Evolutionary conservation across 92 coral and sea anemone species (phyloP).

Genomic region (Epizoanthus ramosus): DNA sequence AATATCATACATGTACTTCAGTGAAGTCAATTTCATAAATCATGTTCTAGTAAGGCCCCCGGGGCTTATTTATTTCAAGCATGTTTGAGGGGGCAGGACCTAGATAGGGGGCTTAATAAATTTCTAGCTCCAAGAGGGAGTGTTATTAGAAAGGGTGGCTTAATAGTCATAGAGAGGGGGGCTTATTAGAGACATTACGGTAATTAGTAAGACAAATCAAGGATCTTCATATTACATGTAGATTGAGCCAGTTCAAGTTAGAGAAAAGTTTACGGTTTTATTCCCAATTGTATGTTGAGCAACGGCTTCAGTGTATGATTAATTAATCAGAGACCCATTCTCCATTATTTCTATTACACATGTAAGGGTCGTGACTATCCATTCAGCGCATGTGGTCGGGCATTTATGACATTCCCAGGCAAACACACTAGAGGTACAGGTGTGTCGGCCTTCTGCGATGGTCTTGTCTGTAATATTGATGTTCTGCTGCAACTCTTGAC

Average conservation of each 20-base stretch:
- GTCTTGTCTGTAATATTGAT: conserved; percentile 81
- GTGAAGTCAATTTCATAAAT: too few species aligned
- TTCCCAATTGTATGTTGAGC: not conserved
- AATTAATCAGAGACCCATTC: not conserved
- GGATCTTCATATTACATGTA: not conserved
- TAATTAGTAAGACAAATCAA: too few species aligned
- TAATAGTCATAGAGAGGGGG: too few species aligned
- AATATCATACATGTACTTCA: too few species aligned
- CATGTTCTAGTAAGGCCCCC: too few species aligned
- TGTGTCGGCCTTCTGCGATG: conserved; percentile 65
- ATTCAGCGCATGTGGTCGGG: conserved; percentile 90
- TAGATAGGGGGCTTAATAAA: too few species aligned
- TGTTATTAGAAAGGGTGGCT: too few species aligned
- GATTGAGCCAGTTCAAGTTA: too few species aligned
- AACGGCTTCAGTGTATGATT: not conserved
- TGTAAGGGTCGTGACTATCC: conserved; percentile 91
- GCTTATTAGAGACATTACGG: too few species aligned
- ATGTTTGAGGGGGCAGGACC: too few species aligned
- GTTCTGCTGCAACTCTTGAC: conserved; percentile 68
- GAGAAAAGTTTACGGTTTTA: not conserved
- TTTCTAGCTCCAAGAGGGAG: too few species aligned
- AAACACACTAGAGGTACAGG: conserved; percentile 61
- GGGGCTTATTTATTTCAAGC: too few species aligned
- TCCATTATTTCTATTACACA: not conserved
- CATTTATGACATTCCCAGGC: conserved; percentile 87